phyloP scores from a whole-genome alignment of 2,888 invertebrate genomes.

The Brachypterus glaber region DNA sequence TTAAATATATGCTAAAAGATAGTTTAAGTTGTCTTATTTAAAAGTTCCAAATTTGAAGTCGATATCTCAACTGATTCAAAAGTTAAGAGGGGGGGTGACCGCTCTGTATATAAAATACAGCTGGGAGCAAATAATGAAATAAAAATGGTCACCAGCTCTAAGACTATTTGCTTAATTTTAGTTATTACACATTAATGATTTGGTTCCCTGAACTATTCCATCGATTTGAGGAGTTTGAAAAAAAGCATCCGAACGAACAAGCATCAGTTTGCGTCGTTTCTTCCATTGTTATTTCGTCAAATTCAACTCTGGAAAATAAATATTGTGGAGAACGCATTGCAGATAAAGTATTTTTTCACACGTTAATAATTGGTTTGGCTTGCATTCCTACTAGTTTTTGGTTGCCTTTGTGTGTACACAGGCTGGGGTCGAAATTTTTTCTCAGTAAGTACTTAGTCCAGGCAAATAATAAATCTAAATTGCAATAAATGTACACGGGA shows the following conservation, averaged over 20 bases:
- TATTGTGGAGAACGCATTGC: slow-evolving; percentile 58
- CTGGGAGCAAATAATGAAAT: no score
- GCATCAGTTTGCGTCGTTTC: slow-evolving; percentile 74
- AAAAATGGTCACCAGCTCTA: no score
- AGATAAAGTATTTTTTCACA: slow-evolving; percentile 61
- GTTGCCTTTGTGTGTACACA: slow-evolving; percentile 69
- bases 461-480: no score
- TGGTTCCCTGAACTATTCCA: slow-evolving; percentile 88
- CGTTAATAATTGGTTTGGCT: slow-evolving; percentile 68
- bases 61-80: no score
- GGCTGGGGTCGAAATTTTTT: slow-evolving; percentile 72
- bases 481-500: no score
- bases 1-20: no score
- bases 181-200: slow-evolving; percentile 84
- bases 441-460: no score
- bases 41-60: no score
- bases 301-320: slow-evolving; percentile 37
- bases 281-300: slow-evolving; percentile 47
- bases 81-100: no score
- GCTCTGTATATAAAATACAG: no score
- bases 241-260: slow-evolving; percentile 52
- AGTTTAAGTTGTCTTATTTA: no score
- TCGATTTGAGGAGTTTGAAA: slow-evolving; percentile 69
- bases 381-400: slow-evolving; percentile 73
- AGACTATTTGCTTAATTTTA: slow-evolving; percentile 39